Evolutionary conservation across 2,797 vertebrate species (phyloP).

Genomic region (Arremon aurantiirostris): DNA sequence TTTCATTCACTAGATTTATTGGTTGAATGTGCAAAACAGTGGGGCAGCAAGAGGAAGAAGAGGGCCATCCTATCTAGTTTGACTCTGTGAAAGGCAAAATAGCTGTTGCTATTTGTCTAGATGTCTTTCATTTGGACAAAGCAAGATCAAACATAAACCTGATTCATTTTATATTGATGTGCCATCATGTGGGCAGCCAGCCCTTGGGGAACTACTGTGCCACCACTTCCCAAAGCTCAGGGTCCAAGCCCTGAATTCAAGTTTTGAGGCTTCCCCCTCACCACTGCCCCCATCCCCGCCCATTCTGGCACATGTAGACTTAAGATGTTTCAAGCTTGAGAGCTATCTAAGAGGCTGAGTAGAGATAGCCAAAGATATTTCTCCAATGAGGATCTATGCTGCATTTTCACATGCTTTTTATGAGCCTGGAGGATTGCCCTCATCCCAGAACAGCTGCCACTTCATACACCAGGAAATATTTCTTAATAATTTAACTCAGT

Average conservation of each 20-base stretch:
- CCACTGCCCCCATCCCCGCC: no score
- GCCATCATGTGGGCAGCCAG: background rate
- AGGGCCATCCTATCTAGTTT: background rate
- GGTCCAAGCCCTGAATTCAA: background rate
- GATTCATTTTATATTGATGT: background rate
- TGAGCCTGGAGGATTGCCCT: background rate
- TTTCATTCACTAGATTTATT: background rate
- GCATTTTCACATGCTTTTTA: background rate
- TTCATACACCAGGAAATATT: background rate
- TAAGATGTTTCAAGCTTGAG: background rate
- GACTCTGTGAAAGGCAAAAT: background rate
- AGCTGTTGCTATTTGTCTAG: background rate
- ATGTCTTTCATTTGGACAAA: background rate
- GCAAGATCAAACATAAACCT: background rate
- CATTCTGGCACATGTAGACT: background rate
- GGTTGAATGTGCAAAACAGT: background rate
- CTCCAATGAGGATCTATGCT: background rate
- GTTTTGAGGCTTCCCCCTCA: background rate
- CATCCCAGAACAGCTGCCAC: background rate
- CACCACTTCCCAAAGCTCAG: background rate
- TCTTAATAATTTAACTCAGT: background rate
- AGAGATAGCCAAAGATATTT: background rate
- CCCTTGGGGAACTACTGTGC: no score
- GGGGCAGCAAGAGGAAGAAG: background rate
- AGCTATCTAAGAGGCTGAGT: background rate